Percentiles rank a stretch among this genome's conserved stretches.
These are phyloP conservation scores for Phataginus tetradactyla DNA, from an alignment of 2,797 vertebrate species.

Conservation along the genomic window DNA sequence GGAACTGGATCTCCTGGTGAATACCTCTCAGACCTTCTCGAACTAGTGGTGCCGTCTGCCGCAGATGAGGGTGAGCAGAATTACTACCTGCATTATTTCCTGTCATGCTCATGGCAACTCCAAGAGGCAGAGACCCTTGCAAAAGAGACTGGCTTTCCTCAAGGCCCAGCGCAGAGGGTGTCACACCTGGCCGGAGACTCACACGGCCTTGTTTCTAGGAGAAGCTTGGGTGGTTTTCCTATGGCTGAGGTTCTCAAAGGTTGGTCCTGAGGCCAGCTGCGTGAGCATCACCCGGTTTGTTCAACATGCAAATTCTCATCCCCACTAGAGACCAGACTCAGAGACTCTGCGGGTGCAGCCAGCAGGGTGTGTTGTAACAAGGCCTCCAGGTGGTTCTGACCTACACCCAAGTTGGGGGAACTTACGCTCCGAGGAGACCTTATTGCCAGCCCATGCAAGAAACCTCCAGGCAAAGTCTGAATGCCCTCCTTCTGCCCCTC, in stretches of 20 bases:
- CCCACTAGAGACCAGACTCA: not conserved
- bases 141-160: not conserved
- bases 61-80: rapidly evolving
- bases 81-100: rapidly evolving
- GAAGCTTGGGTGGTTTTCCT: not conserved
- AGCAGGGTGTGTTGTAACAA: rapidly evolving
- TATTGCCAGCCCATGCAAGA: not conserved
- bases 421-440: not conserved
- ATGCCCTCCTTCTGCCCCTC: not conserved
- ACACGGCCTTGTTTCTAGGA: rapidly evolving
- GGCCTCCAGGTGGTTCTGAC: not conserved
- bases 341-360: not conserved
- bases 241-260: not conserved
- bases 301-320: not conserved
- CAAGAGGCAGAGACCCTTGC: not conserved
- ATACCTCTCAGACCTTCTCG: not conserved
- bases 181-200: rapidly evolving
- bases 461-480: not conserved
- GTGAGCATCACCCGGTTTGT: not conserved
- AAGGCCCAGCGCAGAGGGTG: not conserved
- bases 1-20: not conserved
- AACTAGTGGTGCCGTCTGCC: not conserved
- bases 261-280: not conserved
- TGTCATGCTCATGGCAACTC: rapidly evolving
- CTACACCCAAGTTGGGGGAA: not conserved